A percentile compares a stretch with the other conserved stretches of the same genome.
Evolutionary conservation across 2,797 vertebrate species (phyloP).

Genomic region (Babyrousa celebensis): DNA sequence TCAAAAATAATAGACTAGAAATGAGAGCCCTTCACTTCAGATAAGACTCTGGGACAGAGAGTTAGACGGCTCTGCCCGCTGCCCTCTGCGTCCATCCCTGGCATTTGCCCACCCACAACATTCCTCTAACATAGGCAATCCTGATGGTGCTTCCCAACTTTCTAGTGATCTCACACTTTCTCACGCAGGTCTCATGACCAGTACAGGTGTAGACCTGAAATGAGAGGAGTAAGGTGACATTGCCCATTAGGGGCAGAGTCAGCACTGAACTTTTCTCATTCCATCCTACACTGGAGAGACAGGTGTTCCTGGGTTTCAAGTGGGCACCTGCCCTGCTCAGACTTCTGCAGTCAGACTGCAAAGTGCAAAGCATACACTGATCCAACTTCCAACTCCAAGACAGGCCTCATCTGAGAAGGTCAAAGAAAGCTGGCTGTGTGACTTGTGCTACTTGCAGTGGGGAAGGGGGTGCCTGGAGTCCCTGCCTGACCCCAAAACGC

Average conservation of each 20-base stretch:
- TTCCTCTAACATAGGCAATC: constrained; percentile 16
- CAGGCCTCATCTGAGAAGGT: neutral
- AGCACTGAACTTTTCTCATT: neutral
- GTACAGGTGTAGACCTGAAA: neutral
- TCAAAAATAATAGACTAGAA: neutral
- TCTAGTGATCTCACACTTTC: neutral
- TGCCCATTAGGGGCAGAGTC: neutral
- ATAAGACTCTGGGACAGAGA: neutral
- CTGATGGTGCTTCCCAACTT: neutral
- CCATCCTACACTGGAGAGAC: neutral
- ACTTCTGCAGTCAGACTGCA: neutral
- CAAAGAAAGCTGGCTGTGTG: neutral
- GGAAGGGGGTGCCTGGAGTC: neutral
- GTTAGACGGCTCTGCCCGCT: neutral
- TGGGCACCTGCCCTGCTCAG: neutral
- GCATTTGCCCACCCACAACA: neutral
- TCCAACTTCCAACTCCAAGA: neutral
- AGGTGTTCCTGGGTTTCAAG: neutral
- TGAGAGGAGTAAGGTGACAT: neutral
- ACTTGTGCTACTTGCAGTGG: neutral
- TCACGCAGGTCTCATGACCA: neutral
- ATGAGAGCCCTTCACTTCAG: neutral
- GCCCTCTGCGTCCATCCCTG: neutral
- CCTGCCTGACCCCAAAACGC: neutral
- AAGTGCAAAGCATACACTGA: neutral